These are phyloP conservation scores for Atta colombica DNA, from an alignment of 1,140 invertebrate species.

Conservation along the genomic window DNA sequence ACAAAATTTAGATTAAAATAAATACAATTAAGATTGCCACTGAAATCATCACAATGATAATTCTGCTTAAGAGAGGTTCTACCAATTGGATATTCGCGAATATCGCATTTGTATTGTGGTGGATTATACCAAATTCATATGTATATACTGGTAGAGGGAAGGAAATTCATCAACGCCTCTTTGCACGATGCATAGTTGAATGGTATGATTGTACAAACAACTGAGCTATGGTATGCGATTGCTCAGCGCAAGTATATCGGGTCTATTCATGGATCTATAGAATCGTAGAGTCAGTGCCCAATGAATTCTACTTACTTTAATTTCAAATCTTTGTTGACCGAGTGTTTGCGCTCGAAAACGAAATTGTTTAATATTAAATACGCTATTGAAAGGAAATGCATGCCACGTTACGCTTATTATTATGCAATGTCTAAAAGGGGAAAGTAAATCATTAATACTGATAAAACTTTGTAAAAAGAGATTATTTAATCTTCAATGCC, in stretches of 20 bases:
- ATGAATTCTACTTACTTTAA: slow-evolving; percentile 43
- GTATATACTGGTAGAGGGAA: slow-evolving; percentile 44
- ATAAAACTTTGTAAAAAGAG: neutral
- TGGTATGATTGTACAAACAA: slow-evolving; percentile 46
- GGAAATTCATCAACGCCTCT: slow-evolving; percentile 49
- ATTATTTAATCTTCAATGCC: neutral
- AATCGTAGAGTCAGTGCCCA: neutral
- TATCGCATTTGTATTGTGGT: slow-evolving; percentile 47
- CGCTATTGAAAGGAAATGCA: neutral
- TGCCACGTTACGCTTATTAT: neutral
- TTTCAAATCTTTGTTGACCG: neutral
- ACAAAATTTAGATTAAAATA: neutral
- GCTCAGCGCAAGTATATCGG: slow-evolving; percentile 20
- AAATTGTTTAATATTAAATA: neutral
- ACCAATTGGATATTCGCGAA: slow-evolving; percentile 24
- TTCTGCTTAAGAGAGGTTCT: neutral
- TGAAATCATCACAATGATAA: slow-evolving; percentile 25
- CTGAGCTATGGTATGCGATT: slow-evolving; percentile 32
- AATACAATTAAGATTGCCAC: slow-evolving; percentile 24
- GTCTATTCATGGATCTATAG: slow-evolving; percentile 40
- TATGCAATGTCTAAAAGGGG: neutral
- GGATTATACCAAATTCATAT: slow-evolving; percentile 53
- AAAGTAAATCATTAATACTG: neutral
- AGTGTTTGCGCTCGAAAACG: neutral
- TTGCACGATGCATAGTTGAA: slow-evolving; percentile 33